Base-by-base conservation (phyloP, 2,888 invertebrate genomes). In the Atrina japonica region DNA sequence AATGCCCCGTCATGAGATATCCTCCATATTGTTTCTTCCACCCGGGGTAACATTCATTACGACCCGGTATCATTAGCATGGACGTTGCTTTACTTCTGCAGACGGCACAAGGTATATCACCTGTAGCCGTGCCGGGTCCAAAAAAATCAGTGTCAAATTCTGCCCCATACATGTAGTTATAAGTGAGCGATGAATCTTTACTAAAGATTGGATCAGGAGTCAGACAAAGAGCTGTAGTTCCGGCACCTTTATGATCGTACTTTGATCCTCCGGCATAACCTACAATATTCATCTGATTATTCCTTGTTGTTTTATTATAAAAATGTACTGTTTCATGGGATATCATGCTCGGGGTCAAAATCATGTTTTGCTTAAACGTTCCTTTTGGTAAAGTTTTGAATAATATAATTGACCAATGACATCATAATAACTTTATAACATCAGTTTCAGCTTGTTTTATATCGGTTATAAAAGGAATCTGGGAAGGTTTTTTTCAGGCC, bases 61-160 rank as follows among this genome's bases (percentile, higher is more conserved):
- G 52, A 41, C 64, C 52, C 3, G 64, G 64, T 7, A 64, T 64
- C 64, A 64, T 64, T n/a, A 53, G 27, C 0, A 18, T 18, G 16
- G 40, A 43, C 9, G 53, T 11, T 2, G 53, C 40, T 5, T n/a
- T 14, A 27, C 53, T 53, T 25, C 53, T 52, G n/a, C 64, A 64
- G 3, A 64, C 64, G 2, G 64, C 53, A 41, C 64, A 64, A 1
- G 64, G 64, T 1, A 64, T 30, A 27, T 64, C 64, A 14, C 53
- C 64, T 2, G 35, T 29, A n/a, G n/a, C n/a, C 25, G 41, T 25
- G 18, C 25, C 27, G 9, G 40, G 18, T 25, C 64, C 64, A 18
- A 64, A 64, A n/a, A 41, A 35, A 29, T 50, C 27, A 16, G 41
- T 41, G 29, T 64, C 64, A 27, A 53, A 64, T 53, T 64, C 64